Evolutionary conservation across 2,797 vertebrate species (phyloP).

Genomic region (Atherinosoma microstoma): DNA sequence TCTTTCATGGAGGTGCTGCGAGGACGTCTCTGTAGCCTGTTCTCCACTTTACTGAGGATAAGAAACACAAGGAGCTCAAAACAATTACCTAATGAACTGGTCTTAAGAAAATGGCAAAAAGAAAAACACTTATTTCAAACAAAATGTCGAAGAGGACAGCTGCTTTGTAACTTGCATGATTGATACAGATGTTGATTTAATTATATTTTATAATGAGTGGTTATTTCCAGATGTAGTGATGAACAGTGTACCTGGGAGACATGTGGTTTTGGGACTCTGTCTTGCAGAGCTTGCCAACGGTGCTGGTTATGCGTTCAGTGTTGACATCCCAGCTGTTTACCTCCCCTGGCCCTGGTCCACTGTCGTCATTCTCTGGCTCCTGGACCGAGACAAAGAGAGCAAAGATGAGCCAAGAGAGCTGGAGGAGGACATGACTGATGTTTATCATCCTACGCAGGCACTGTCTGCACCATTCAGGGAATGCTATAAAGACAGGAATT

Average conservation of each 20-base stretch:
- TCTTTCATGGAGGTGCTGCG: constrained; percentile 88
- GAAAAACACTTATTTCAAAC: not conserved
- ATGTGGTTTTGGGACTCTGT: constrained; percentile 88
- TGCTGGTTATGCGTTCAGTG: constrained; percentile 80
- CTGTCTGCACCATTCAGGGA: not conserved
- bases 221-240: constrained; percentile 25
- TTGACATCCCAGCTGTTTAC: constrained; percentile 82
- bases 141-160: not conserved
- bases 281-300: constrained; percentile 85
- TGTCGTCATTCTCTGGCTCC: constrained; percentile 79
- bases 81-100: not conserved
- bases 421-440: constrained; percentile 20
- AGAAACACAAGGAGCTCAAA: constrained; percentile 23
- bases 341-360: constrained; percentile 68
- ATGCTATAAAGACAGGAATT: not conserved
- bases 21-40: constrained; percentile 77
- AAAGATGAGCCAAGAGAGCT: constrained; percentile 28
- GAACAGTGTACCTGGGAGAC: constrained; percentile 84
- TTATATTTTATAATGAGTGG: not conserved
- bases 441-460: constrained; percentile 21
- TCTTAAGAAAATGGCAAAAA: not conserved
- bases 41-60: constrained; percentile 80
- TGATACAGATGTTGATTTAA: constrained; percentile 14
- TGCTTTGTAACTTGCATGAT: not conserved
- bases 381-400: constrained; percentile 45